Evolutionary conservation across 1,140 invertebrate genomes (phyloP).

Genomic region (Parapsyche elsis): DNA sequence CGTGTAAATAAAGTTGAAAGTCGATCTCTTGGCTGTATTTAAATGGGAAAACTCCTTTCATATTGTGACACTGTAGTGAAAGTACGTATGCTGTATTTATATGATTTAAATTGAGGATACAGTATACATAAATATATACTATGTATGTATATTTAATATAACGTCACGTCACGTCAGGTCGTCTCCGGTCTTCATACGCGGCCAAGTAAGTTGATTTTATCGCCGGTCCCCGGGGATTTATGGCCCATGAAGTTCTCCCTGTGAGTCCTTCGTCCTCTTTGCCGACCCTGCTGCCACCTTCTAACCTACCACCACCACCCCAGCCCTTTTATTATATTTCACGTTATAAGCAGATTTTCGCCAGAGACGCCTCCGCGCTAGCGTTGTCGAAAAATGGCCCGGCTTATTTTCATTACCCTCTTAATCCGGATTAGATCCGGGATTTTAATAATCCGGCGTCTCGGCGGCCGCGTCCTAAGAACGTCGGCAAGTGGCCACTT

Average conservation of each 20-base stretch:
- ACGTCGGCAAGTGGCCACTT: constrained; percentile 36
- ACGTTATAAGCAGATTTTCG: constrained; percentile 40
- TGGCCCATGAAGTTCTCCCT: constrained; percentile 20
- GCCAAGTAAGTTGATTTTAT: constrained; percentile 29
- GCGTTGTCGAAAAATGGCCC: constrained; percentile 31
- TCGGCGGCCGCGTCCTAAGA: neutral
- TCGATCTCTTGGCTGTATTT: no score
- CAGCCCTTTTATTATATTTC: constrained; percentile 19
- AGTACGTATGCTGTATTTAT: no score
- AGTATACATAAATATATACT: no score
- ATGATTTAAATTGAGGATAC: no score
- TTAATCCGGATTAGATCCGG: constrained; percentile 44
- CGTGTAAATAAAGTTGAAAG: no score
- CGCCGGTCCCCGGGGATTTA: constrained; percentile 24
- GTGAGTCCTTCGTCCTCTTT: neutral
- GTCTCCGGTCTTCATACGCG: constrained; percentile 30
- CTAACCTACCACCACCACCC: neutral
- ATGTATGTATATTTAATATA: constrained; percentile 4
- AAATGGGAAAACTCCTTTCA: no score
- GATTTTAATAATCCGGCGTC: constrained; percentile 41
- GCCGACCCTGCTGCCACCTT: neutral
- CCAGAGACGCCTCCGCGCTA: neutral
- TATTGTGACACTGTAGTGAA: no score
- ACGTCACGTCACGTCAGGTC: constrained; percentile 19
- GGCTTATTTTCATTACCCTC: constrained; percentile 43